These are phyloP conservation scores for Empidonax alnorum DNA, from an alignment of 2,113 vertebrate genomes.

Conservation along the genomic window DNA sequence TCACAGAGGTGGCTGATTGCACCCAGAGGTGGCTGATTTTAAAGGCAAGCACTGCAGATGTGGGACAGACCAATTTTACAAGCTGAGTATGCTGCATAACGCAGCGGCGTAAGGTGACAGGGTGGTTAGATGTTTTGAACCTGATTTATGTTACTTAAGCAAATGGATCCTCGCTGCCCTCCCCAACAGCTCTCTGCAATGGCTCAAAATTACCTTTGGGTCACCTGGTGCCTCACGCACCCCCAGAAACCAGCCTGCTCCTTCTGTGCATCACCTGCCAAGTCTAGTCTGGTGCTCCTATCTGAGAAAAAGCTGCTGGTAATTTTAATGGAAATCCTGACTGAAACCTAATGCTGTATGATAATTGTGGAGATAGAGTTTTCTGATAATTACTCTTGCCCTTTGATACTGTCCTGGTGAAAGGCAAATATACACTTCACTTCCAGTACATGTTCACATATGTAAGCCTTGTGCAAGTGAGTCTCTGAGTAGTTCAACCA, in stretches of 20 bases:
- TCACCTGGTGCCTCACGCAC: fast-evolving
- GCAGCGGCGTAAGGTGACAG: background rate
- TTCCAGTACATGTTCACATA: fast-evolving
- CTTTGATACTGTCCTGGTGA: background rate
- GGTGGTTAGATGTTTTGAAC: background rate
- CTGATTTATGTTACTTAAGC: background rate
- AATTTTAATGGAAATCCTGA: background rate
- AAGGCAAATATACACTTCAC: background rate
- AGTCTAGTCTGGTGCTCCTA: background rate
- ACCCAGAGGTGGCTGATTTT: fast-evolving
- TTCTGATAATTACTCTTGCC: background rate
- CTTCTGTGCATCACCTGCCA: background rate
- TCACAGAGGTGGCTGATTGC: background rate
- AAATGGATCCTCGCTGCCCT: background rate
- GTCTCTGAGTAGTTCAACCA: background rate
- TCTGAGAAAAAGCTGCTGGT: background rate
- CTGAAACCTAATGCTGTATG: background rate
- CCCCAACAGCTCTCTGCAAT: background rate
- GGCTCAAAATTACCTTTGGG: background rate
- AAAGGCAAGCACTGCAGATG: background rate
- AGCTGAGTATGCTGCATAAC: background rate
- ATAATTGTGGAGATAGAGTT: background rate
- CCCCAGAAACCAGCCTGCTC: background rate
- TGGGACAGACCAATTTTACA: background rate
- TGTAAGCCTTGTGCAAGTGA: background rate